These are phyloP conservation scores for Ferdinandea cuprea DNA, from an alignment of 2,888 invertebrate species.

Conservation along the genomic window DNA sequence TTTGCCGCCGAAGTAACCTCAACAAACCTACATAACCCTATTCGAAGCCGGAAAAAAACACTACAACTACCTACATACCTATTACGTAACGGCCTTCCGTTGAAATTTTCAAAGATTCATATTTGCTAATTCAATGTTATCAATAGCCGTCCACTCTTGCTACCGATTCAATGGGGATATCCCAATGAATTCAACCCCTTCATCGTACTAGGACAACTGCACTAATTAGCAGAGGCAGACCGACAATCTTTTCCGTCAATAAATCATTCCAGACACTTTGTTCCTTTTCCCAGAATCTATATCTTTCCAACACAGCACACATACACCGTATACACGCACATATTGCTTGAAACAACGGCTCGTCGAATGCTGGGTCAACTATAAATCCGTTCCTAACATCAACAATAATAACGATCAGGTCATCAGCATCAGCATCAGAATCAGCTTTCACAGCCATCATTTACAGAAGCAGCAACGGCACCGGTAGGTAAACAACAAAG, in stretches of 20 bases:
- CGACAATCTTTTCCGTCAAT: constrained; percentile 64
- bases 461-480: constrained; percentile 63
- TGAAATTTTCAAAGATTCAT: constrained; percentile 6
- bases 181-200: constrained; percentile 35
- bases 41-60: not conserved
- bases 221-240: constrained; percentile 69
- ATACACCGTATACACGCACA: no score
- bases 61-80: constrained; percentile 11
- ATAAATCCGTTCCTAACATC: constrained; percentile 48
- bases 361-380: constrained; percentile 13
- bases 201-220: constrained; percentile 65
- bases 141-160: constrained; percentile 21
- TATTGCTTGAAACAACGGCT: not conserved
- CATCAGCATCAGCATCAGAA: constrained; percentile 63
- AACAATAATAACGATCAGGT: constrained; percentile 57
- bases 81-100: not conserved
- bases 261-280: constrained; percentile 60
- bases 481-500: constrained; percentile 60
- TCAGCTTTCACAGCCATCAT: constrained; percentile 37
- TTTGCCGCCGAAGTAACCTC: constrained; percentile 19
- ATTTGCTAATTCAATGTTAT: constrained; percentile 34
- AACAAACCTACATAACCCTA: constrained; percentile 33
- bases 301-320: constrained; percentile 33
- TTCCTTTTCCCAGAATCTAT: constrained; percentile 50
- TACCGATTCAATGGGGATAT: constrained; percentile 36